A percentile compares a stretch with the other conserved stretches of the same genome.
Conservation (phyloP, 2,888 invertebrate species). For the Tetanocera ferruginea region DNA sequence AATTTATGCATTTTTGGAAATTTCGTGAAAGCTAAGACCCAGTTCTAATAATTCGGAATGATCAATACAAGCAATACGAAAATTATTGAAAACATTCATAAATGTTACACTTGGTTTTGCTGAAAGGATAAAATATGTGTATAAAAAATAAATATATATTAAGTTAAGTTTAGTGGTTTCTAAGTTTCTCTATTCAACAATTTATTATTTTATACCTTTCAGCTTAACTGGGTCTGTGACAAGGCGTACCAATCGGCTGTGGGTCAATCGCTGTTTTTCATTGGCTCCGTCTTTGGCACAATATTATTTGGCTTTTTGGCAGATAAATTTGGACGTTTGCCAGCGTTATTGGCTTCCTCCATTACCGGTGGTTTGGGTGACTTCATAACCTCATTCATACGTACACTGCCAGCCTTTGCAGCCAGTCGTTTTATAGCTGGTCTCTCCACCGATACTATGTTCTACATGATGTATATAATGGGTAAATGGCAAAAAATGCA, state of each 20-base stretch:
- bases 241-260: slow-evolving; percentile 72
- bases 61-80: too few relatives aligned
- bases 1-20: too few relatives aligned
- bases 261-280: slow-evolving; percentile 74
- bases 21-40: too few relatives aligned
- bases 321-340: slow-evolving; percentile 72
- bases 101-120: too few relatives aligned
- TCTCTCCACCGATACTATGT: slow-evolving; percentile 73
- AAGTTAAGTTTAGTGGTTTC: too few relatives aligned
- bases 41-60: too few relatives aligned
- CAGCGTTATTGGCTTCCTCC: slow-evolving; percentile 72
- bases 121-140: too few relatives aligned
- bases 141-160: too few relatives aligned
- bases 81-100: too few relatives aligned
- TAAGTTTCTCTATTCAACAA: too few relatives aligned
- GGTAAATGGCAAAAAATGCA: slow-evolving; percentile 63
- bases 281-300: slow-evolving; percentile 73
- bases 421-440: slow-evolving; percentile 73
- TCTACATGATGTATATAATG: slow-evolving; percentile 74
- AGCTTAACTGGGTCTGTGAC: slow-evolving; percentile 74
- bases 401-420: slow-evolving; percentile 69
- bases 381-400: slow-evolving; percentile 70
- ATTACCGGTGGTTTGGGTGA: slow-evolving; percentile 72
- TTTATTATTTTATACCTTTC: not conserved
- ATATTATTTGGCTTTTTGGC: slow-evolving; percentile 72